Evolutionary conservation across 2,888 invertebrate species (phyloP).

Genomic region (Athalia circularis): DNA sequence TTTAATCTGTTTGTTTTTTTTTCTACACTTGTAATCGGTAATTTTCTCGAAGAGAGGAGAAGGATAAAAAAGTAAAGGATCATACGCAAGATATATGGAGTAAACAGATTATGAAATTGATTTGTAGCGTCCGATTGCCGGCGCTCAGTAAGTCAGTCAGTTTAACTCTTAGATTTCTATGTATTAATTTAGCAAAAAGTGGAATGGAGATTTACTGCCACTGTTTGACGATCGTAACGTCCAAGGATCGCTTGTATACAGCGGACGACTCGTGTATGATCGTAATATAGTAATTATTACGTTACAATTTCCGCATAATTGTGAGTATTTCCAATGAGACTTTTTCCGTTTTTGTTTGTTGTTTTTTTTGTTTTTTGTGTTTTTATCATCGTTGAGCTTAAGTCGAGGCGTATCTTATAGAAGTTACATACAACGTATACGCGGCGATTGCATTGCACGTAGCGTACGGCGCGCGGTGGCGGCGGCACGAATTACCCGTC

Average conservation of each 20-base stretch:
- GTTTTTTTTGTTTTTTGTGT: background rate
- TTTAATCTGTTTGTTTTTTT: too few species aligned
- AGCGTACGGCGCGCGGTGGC: background rate
- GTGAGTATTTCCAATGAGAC: constrained; percentile 17
- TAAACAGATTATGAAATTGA: constrained; percentile 7
- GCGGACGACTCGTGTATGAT: background rate
- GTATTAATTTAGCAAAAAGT: background rate
- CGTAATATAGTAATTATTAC: background rate
- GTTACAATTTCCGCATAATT: constrained; percentile 24
- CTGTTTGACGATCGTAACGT: too few species aligned
- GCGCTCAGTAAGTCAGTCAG: too few species aligned
- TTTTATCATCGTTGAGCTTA: background rate
- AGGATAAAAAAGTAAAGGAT: background rate
- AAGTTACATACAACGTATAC: too few species aligned
- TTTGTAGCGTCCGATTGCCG: background rate
- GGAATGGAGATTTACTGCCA: too few species aligned
- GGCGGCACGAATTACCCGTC: constrained; percentile 30
- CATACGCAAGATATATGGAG: background rate
- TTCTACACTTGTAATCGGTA: too few species aligned
- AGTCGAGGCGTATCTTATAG: background rate
- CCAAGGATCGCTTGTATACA: too few species aligned
- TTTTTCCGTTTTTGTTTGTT: background rate
- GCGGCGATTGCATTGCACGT: constrained; percentile 19
- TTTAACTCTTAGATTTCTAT: background rate
- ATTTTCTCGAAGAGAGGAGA: background rate